Percentiles rank a stretch among this genome's conserved stretches.
These are phyloP conservation scores for Podarcis raffonei DNA, from an alignment of 2,113 vertebrate genomes.

Conservation along the genomic window DNA sequence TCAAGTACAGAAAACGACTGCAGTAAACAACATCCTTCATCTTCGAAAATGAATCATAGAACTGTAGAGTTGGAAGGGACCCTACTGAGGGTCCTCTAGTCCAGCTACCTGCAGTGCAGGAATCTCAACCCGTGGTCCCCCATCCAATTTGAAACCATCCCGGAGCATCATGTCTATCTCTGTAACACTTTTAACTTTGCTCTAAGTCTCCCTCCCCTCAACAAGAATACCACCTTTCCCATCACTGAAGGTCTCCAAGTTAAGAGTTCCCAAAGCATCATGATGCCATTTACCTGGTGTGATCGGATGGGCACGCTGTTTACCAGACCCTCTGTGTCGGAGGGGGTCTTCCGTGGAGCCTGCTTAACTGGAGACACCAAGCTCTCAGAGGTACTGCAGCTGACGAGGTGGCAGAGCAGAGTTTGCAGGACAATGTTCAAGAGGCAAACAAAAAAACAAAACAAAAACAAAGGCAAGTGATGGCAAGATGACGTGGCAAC, in stretches of 20 bases:
- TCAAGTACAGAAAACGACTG: background rate
- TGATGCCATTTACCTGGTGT: conserved; percentile 86
- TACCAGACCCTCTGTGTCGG: conserved; percentile 85
- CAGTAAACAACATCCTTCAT: background rate
- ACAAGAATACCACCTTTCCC: background rate
- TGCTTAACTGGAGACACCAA: conserved; percentile 86
- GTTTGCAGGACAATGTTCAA: conserved; percentile 73
- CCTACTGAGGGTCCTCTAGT: too few relatives aligned
- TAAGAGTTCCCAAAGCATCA: conserved; percentile 19
- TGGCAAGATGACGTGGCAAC: conserved; percentile 56
- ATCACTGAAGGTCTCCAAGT: conserved; percentile 12
- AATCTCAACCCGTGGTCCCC: too few relatives aligned
- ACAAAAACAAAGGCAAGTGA: conserved; percentile 59
- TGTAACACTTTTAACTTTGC: background rate
- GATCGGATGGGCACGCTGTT: conserved; percentile 85
- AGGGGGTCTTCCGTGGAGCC: conserved; percentile 88
- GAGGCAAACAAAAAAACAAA: conserved; percentile 52
- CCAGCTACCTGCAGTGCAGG: too few relatives aligned
- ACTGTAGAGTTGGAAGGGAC: too few relatives aligned
- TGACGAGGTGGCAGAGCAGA: conserved; percentile 74
- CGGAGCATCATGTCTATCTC: background rate
- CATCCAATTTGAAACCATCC: too few relatives aligned
- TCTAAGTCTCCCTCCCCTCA: conserved; percentile 9
- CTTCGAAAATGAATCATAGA: too few relatives aligned
- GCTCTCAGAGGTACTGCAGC: conserved; percentile 90